These are phyloP conservation scores for Phoxinus phoxinus DNA, from an alignment of 2,113 vertebrate species.

Conservation along the genomic window DNA sequence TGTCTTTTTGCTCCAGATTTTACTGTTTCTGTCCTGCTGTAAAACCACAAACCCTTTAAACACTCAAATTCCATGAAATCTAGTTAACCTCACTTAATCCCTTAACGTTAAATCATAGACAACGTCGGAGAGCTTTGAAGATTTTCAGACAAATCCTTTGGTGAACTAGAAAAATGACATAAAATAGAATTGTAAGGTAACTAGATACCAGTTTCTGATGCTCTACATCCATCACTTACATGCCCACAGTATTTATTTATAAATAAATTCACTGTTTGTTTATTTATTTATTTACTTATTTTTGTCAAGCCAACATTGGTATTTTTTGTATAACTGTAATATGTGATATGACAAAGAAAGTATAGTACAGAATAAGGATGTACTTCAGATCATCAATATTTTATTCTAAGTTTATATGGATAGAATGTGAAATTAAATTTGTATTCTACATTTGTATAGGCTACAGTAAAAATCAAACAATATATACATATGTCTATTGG, in stretches of 20 bases:
- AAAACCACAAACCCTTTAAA: slow-evolving; percentile 32
- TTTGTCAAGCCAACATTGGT: neutral
- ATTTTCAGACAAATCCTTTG: slow-evolving; percentile 47
- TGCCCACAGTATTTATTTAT: neutral
- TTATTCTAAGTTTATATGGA: neutral
- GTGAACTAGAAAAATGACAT: slow-evolving; percentile 39
- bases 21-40: neutral
- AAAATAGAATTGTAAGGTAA: neutral
- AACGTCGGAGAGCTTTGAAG: slow-evolving; percentile 31
- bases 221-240: too few relatives aligned
- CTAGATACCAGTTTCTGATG: neutral
- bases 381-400: neutral
- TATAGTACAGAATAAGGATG: neutral
- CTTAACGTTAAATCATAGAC: slow-evolving; percentile 10
- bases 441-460: neutral
- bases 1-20: slow-evolving; percentile 1
- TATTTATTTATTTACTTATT: too few relatives aligned
- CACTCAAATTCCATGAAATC: slow-evolving; percentile 35
- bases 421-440: neutral
- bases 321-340: neutral
- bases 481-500: neutral
- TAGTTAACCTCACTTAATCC: slow-evolving; percentile 43
- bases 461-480: neutral
- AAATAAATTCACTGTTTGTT: too few relatives aligned
- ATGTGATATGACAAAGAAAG: neutral